phyloP scores from a whole-genome alignment of 2,113 vertebrate genomes.

The Callithrix jacchus region DNA sequence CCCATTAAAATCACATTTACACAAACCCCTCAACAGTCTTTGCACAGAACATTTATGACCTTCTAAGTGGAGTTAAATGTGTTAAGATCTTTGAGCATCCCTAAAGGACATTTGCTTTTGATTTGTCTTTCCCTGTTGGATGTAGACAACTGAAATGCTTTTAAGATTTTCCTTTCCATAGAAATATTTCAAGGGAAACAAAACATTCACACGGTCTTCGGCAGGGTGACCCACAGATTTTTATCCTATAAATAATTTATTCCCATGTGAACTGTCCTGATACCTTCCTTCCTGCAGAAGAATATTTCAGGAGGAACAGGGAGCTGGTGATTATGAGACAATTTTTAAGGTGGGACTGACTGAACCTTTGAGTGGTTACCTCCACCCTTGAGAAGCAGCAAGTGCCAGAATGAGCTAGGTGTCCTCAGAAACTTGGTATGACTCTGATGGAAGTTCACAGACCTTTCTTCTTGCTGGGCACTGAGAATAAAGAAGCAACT shows the following conservation, averaged over 20 bases:
- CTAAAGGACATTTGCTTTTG: background rate
- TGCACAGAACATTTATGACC: background rate
- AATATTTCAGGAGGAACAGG: background rate
- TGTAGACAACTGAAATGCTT: background rate
- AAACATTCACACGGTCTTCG: background rate
- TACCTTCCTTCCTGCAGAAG: background rate
- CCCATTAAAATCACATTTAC: background rate
- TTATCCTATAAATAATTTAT: background rate
- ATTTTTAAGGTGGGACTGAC: background rate
- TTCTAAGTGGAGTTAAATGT: background rate
- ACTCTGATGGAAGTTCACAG: background rate
- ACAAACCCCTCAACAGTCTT: background rate
- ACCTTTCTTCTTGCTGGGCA: background rate
- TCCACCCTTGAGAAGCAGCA: background rate
- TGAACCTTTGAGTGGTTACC: background rate
- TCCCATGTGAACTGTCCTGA: background rate
- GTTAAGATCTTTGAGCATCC: background rate
- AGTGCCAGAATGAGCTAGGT: background rate
- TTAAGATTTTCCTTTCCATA: background rate
- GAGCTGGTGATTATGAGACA: background rate
- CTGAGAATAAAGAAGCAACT: background rate
- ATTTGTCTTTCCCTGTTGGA: background rate
- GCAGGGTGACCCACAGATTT: background rate
- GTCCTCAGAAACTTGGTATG: background rate
- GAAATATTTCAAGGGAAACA: background rate